These are phyloP conservation scores for Nipponia nippon DNA, from an alignment of 2,113 vertebrate genomes.

Conservation along the genomic window DNA sequence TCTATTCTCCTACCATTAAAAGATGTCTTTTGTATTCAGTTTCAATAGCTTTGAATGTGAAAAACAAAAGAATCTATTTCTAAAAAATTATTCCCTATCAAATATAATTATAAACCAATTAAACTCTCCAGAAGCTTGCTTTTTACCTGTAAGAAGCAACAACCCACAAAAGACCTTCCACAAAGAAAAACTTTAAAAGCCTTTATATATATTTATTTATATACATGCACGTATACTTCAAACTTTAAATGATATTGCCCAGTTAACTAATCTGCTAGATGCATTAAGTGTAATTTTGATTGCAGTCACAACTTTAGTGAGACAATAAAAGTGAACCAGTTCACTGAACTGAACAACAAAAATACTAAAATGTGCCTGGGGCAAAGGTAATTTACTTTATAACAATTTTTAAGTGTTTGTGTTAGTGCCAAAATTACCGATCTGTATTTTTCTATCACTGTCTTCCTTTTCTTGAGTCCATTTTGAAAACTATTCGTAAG, in stretches of 20 bases:
- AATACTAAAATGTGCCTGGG: neutral
- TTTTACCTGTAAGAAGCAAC: neutral
- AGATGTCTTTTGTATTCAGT: conserved; percentile 13
- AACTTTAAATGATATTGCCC: neutral
- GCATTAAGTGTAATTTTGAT: neutral
- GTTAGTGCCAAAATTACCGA: neutral
- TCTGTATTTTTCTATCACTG: neutral
- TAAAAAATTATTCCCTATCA: neutral
- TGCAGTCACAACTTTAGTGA: neutral
- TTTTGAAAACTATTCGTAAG: neutral
- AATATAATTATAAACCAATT: conserved; percentile 27
- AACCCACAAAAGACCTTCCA: neutral
- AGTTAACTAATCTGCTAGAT: neutral
- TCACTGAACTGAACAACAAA: conserved; percentile 13
- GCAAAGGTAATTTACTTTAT: neutral
- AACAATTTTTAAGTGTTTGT: neutral
- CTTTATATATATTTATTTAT: neutral
- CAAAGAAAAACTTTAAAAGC: neutral
- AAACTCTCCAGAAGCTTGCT: neutral
- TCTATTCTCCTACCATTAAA: conserved; percentile 1
- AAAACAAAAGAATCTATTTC: conserved; percentile 43
- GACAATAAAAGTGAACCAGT: conserved; percentile 10
- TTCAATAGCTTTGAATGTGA: neutral
- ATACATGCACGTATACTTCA: neutral
- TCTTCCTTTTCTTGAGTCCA: neutral